Evolutionary conservation across 1,140 invertebrate genomes (phyloP), one percentile per base, ranked within the genome.

Genomic region (Caenorhabditis brenneri): DNA sequence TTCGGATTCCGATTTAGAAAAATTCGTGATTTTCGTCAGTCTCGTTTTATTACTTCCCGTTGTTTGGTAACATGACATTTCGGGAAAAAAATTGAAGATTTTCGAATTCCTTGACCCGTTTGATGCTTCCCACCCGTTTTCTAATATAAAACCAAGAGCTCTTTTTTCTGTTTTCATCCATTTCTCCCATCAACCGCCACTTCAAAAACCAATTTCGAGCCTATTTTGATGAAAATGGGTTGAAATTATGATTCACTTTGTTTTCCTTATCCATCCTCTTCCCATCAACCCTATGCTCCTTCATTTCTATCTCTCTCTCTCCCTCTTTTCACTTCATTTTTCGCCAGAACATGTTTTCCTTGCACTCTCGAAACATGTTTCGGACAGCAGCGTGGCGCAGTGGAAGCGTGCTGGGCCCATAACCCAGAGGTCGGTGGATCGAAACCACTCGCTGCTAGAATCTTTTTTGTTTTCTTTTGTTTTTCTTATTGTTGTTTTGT

Each of bases 341-440:
- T 42, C 39, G 5, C 12, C 39, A 6, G 39, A 42, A n/a, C 5
- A 42, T 42, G 19, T 51, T n/a, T 16, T 51, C 49, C 7, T n/a
- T 16, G 15, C 16, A 51, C 7, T 51, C 49, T n/a, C 49, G 16
- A 51, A 51, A n/a, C 22, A 2, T 22, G 19, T 6, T n/a, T 51
- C 12, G 7, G 79, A 55, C 22, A 95, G 94, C 95, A 96, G 95
- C 95, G 95, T 96, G 95, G 95, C 95, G 95, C 95, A 96, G 95
- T 95, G 95, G 95, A 95, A 96, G 94, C 95, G 95, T 95, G 95
- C 95, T 96, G 95, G 95, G 95, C 95, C 95, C 95, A 96, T 96
- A 96, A 96, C 95, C 95, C 95, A 95, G 94, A 95, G 95, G 95
- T 95, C 95, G 94, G 94, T 95, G 94, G 95, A 95, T 96, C 95